Base-by-base conservation (phyloP, 2,888 invertebrate genomes). In the Pseudeuparius sepicola region DNA sequence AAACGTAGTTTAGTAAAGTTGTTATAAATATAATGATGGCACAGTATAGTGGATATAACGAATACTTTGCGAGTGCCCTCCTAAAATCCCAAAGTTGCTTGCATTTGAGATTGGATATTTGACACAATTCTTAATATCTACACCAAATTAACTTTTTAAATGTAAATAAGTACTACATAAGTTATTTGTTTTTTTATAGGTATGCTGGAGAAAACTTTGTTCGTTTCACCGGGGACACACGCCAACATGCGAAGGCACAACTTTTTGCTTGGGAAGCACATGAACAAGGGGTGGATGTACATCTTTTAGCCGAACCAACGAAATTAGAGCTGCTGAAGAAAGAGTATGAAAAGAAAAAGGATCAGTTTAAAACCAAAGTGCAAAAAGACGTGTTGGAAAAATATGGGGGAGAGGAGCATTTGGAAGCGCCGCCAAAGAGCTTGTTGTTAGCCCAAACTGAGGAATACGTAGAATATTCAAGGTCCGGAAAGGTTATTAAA, bases 211-310 rank as follows among this genome's bases (percentile, higher is more conserved):
- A 98, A 66, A 99, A 99, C 65, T 93, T 92, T 66, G 86, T 85
- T 2, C 75, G 97, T 2, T 90, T 87, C 60, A 79, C 87, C 23
- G 98, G 98, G 7, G 97, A 97, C 64, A 96, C 97, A 1, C 71
- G 75, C 24, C 73, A 78, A 39, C 96, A 97, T 63, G 87, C 92
- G 2, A 77, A 76, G 9, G 88, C 92, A 10, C 96, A 97, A 59
- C 58, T 92, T 55, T 97, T 97, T 71, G 94, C 96, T 3, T 97
- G 97, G 96, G 93, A 96, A 55, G 94, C 94, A 3, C 85, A 87
- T 55, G 83, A 87, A 36, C 76, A 81, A 48, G 93, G 94, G 3
- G 83, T 94, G 0, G 93, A 94, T 65, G 90, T 94, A 14, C 92
- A 96, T 60, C 71, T 96, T 36, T 71, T 97, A 46, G 97, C 97